A percentile compares a stretch with the other conserved stretches of the same genome.
phyloP scores from a whole-genome alignment of 2,113 vertebrate species.

The Channa maculata region DNA sequence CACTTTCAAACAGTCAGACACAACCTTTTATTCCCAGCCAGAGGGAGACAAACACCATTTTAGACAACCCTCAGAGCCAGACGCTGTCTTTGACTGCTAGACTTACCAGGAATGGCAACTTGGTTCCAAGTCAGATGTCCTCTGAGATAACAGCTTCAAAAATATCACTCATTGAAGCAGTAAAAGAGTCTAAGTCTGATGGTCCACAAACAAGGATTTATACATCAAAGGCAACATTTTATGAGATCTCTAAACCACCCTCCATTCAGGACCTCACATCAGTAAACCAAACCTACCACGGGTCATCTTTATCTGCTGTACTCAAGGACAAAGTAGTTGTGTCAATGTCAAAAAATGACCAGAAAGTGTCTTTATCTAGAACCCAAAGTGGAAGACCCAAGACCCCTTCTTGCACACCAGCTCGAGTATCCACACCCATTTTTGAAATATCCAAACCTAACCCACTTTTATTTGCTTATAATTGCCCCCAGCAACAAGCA shows the following conservation, averaged over 20 bases:
- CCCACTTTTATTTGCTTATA: slow-evolving; percentile 68
- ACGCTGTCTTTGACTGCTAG: slow-evolving; percentile 18
- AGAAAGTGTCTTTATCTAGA: slow-evolving; percentile 37
- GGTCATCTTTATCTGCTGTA: slow-evolving; percentile 27
- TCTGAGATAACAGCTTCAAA: slow-evolving; percentile 50
- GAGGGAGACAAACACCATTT: slow-evolving; percentile 51
- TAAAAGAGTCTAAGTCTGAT: slow-evolving; percentile 47
- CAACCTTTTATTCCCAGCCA: slow-evolving; percentile 61
- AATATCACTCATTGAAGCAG: slow-evolving; percentile 42
- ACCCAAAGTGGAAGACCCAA: slow-evolving; percentile 59
- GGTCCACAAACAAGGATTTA: slow-evolving; percentile 62
- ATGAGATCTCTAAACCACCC: slow-evolving; percentile 76
- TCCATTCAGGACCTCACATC: slow-evolving; percentile 63
- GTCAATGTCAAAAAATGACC: slow-evolving; percentile 39
- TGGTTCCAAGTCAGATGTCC: slow-evolving; percentile 44
- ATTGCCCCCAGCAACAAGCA: slow-evolving; percentile 46
- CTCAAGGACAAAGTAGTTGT: slow-evolving; percentile 40
- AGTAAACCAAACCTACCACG: slow-evolving; percentile 45
- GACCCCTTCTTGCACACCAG: slow-evolving; percentile 55
- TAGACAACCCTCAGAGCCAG: slow-evolving; percentile 32
- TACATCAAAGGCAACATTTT: slow-evolving; percentile 78
- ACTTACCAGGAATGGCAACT: slow-evolving; percentile 48
- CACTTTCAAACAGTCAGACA: slow-evolving; percentile 51
- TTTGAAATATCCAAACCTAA: slow-evolving; percentile 75
- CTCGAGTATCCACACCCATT: slow-evolving; percentile 62